Evolutionary conservation across 2,888 invertebrate genomes (phyloP).

Genomic region (Drosophila diplacantha): DNA sequence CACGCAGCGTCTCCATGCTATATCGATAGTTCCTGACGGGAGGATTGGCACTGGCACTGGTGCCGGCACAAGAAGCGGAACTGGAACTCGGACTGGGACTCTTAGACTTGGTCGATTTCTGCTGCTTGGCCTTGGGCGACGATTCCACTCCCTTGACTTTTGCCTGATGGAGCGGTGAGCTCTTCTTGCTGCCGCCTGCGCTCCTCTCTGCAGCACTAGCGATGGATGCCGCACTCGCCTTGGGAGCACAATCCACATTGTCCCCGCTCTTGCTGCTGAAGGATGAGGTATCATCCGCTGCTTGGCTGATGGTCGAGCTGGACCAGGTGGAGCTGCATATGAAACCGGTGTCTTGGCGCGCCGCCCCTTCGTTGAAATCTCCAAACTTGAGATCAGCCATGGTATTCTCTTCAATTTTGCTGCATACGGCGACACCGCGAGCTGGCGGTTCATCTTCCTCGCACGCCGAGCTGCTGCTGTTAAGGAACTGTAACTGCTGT

Average conservation of each 20-base stretch:
- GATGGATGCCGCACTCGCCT: not conserved
- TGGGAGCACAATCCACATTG: constrained; percentile 50
- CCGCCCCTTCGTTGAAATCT: constrained; percentile 60
- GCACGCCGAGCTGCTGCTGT: constrained; percentile 71
- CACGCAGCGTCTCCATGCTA: constrained; percentile 63
- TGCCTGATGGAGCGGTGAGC: constrained; percentile 27
- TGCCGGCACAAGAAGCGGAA: not conserved
- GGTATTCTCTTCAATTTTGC: constrained; percentile 23
- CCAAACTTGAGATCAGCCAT: constrained; percentile 63
- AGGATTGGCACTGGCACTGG: not conserved
- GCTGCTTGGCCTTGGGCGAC: constrained; percentile 9
- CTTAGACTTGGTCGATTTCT: constrained; percentile 10
- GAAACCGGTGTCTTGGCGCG: constrained; percentile 38
- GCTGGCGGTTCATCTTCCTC: constrained; percentile 63
- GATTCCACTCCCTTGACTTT: constrained; percentile 4
- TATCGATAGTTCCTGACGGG: constrained; percentile 53
- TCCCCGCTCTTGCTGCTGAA: constrained; percentile 40
- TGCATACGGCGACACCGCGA: not conserved
- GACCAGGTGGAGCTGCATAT: constrained; percentile 66
- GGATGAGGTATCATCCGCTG: constrained; percentile 21
- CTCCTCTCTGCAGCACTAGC: not conserved
- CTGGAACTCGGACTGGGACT: constrained; percentile 16
- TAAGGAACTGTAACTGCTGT: constrained; percentile 69
- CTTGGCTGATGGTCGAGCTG: constrained; percentile 36
- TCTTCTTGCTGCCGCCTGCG: constrained; percentile 30